Evolutionary conservation across 1,140 invertebrate species (phyloP).

Genomic region (Plutomurus gul): DNA sequence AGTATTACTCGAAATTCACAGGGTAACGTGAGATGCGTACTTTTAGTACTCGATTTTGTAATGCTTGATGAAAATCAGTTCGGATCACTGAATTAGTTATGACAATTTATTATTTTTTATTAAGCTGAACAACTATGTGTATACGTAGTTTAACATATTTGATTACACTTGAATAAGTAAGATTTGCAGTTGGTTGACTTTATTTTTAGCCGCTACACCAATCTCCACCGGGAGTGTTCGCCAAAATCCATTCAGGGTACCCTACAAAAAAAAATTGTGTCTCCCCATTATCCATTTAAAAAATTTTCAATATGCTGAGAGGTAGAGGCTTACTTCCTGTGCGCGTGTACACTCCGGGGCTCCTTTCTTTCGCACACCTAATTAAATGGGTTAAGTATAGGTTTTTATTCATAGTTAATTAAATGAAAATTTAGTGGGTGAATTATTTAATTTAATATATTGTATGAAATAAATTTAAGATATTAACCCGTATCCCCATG

Average conservation of each 20-base stretch:
- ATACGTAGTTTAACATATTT: neutral
- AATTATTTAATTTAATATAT: neutral
- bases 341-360: slow-evolving; percentile 26
- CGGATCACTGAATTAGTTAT: no score
- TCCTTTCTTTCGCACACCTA: no score
- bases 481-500: slow-evolving; percentile 47
- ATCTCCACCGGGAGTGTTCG: slow-evolving; percentile 30
- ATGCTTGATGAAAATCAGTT: no score
- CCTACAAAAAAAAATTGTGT: slow-evolving; percentile 27
- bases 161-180: neutral
- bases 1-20: no score
- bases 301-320: neutral
- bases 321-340: neutral
- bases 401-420: neutral
- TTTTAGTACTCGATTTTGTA: no score
- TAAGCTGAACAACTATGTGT: neutral
- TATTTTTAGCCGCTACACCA: slow-evolving; percentile 31
- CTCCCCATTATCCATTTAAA: no score
- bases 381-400: neutral
- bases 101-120: no score
- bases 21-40: no score
- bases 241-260: slow-evolving; percentile 44
- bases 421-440: neutral
- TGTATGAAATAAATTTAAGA: neutral
- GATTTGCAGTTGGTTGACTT: neutral